phyloP scores from a whole-genome alignment of 53 echinoderm and acorn worm genomes.

The Echinometra lucunter region DNA sequence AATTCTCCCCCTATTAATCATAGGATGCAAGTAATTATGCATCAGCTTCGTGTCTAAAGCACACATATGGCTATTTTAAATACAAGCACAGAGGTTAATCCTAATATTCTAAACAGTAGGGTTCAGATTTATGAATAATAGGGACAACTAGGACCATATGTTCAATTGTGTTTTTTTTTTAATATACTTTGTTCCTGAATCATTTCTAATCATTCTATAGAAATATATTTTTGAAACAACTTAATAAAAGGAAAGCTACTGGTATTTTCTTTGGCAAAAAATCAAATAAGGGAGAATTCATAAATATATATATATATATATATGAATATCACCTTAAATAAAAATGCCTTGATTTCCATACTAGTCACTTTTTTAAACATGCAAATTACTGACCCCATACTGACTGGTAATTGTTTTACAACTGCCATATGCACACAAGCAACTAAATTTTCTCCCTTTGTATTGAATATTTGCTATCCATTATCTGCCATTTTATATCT shows the following conservation, averaged over 20 bases:
- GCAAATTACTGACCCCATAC: not conserved
- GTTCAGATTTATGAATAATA: not conserved
- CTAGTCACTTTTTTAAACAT: not conserved
- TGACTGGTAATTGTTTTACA: not conserved
- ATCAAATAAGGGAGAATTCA: not conserved
- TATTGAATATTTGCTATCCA: not conserved
- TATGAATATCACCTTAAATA: not conserved
- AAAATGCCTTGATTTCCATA: not conserved
- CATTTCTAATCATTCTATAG: not conserved
- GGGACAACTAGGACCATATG: not conserved
- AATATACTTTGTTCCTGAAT: not conserved
- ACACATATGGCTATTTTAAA: constrained; percentile 6
- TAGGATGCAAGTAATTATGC: constrained; percentile 52
- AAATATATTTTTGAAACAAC: not conserved
- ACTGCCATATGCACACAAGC: not conserved
- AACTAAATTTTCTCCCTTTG: not conserved
- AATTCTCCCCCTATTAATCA: constrained; percentile 52
- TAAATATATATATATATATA: not conserved
- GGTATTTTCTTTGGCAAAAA: not conserved
- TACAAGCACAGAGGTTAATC: not conserved
- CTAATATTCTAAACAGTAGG: not conserved
- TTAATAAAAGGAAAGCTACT: not conserved
- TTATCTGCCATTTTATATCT: not conserved
- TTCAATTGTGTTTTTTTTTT: not conserved
- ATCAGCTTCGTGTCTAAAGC: constrained; percentile 15